Percentiles rank a stretch among this genome's conserved stretches.
Evolutionary conservation across 2,113 vertebrate species (phyloP).

Genomic region (Anser brachyrhynchus): DNA sequence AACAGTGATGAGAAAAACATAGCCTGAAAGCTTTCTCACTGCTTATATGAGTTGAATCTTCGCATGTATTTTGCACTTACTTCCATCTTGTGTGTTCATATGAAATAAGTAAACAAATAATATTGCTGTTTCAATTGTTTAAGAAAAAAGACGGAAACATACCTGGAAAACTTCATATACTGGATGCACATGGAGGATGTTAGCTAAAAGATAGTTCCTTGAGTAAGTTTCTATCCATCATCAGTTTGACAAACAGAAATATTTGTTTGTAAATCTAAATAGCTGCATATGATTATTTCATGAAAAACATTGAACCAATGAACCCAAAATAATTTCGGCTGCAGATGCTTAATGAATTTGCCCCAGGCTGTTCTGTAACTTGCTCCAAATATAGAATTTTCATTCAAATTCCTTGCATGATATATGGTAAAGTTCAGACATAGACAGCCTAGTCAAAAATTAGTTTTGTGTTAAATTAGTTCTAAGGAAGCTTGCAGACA

Average conservation of each 20-base stretch:
- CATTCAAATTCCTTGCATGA: background rate
- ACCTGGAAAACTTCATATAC: background rate
- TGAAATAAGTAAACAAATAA: background rate
- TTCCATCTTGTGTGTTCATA: background rate
- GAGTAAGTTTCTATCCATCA: background rate
- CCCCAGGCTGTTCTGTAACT: constrained; percentile 44
- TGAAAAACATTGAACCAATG: constrained; percentile 62
- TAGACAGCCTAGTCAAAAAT: background rate
- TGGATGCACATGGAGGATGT: background rate
- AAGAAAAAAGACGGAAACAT: background rate
- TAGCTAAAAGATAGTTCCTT: background rate
- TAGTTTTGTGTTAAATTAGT: constrained; percentile 26
- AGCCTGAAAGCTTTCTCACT: background rate
- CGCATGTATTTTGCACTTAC: background rate
- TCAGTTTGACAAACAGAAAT: constrained; percentile 29
- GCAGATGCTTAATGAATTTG: constrained; percentile 56
- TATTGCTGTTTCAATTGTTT: background rate
- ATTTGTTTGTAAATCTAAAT: constrained; percentile 51
- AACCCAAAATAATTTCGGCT: constrained; percentile 64
- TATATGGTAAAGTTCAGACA: constrained; percentile 38
- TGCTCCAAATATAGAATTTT: constrained; percentile 50
- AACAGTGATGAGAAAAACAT: background rate
- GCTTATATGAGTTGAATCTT: background rate
- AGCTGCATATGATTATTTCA: constrained; percentile 42
- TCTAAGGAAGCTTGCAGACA: background rate